Percentiles rank a stretch among this genome's conserved stretches.
These are phyloP conservation scores for Porites australiensis DNA, from an alignment of 64 coral and sea anemone species.

Conservation along the genomic window DNA sequence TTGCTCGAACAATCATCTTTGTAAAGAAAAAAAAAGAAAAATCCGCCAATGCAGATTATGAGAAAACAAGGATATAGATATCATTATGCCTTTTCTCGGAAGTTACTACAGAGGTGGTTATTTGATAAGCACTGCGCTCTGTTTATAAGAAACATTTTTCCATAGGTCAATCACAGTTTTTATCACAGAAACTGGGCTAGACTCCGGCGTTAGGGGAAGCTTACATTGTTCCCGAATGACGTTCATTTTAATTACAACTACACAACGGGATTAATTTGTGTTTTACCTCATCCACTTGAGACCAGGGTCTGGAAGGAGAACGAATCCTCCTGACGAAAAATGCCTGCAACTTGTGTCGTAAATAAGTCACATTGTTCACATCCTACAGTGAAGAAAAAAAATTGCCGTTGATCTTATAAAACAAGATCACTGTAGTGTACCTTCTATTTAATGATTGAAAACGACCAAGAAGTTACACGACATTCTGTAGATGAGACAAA, in stretches of 20 bases:
- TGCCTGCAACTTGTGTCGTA: conserved; percentile 96
- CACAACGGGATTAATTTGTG: not conserved
- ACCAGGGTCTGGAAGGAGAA: conserved; percentile 89
- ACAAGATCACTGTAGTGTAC: not conserved
- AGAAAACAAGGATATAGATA: too few relatives aligned
- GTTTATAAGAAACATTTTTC: too few relatives aligned
- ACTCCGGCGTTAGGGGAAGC: too few relatives aligned
- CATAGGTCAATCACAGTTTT: too few relatives aligned
- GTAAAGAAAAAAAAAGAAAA: not conserved
- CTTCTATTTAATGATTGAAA: not conserved
- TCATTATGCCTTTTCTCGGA: not conserved
- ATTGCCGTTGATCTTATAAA: not conserved
- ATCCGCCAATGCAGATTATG: not conserved
- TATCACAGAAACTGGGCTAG: too few relatives aligned
- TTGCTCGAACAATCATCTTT: conserved; percentile 84
- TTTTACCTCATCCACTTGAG: conserved; percentile 96
- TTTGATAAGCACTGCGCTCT: too few relatives aligned
- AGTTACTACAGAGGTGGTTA: too few relatives aligned
- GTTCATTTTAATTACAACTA: too few relatives aligned
- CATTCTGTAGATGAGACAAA: too few relatives aligned
- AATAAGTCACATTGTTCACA: conserved; percentile 61
- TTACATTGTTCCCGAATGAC: too few relatives aligned
- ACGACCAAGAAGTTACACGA: too few relatives aligned
- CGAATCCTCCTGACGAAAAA: conserved; percentile 88
- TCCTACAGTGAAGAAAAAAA: not conserved